These are phyloP conservation scores for Axinella damicornis DNA, from an alignment of 37 sponge, comb jelly and placozoan genomes.

Conservation along the genomic window DNA sequence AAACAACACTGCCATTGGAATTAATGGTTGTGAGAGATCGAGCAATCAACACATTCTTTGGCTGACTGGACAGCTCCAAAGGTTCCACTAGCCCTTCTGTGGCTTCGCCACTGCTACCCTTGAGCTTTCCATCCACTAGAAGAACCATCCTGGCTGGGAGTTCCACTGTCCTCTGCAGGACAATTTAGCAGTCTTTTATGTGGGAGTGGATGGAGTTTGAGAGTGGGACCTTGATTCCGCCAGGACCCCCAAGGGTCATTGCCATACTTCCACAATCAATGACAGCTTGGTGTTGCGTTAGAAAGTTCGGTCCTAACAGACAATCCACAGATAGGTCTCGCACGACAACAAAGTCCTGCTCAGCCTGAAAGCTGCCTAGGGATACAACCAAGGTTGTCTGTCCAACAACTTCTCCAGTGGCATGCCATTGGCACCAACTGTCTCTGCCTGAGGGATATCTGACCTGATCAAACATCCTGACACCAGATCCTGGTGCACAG, in stretches of 20 bases:
- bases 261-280: slow-evolving; percentile 16
- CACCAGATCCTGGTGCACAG: background rate
- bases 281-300: slow-evolving; percentile 18
- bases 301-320: slow-evolving; percentile 30
- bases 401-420: slow-evolving; percentile 24
- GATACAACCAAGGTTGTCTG: slow-evolving; percentile 2
- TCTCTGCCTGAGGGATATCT: background rate
- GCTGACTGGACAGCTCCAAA: background rate
- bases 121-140: background rate
- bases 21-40: no score
- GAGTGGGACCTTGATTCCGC: background rate
- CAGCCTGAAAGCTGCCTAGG: slow-evolving; percentile 6
- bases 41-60: no score
- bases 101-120: background rate
- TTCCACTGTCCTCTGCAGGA: background rate
- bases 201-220: background rate
- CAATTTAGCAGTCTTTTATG: background rate
- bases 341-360: slow-evolving; percentile 27
- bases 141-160: background rate
- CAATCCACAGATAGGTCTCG: slow-evolving; percentile 26
- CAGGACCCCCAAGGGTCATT: background rate
- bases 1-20: no score
- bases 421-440: slow-evolving; percentile 31
- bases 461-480: no score
- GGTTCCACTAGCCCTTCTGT: slow-evolving; percentile 30